Base-by-base conservation (phyloP, 1,140 invertebrate species). In the Anastrepha ludens region DNA sequence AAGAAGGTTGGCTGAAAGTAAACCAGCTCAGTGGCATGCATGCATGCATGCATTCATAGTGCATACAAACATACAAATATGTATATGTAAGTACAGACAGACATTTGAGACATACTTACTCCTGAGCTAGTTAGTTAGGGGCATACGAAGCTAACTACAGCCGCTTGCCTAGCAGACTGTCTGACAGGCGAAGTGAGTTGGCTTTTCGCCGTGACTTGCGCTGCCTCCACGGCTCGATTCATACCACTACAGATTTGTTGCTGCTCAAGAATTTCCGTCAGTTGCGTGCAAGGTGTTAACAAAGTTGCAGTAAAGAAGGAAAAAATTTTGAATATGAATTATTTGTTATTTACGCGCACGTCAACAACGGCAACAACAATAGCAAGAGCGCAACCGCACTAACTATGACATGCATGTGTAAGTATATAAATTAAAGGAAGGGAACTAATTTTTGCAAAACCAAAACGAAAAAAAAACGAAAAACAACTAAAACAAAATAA, bases 261-360 rank as follows among this genome's bases (percentile, higher is more conserved):
- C 47, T 20, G 47, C 20, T 81, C 74, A 81, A 81, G 74, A 20
- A 20, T 81, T 55, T 41, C 2, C 50, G 47, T 55, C 74, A 58
- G 74, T 81, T 81, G 74, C 74, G 74, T 81, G 74, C 47, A 55
- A 81, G 47, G 74, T 81, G 74, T 81, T 81, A 81, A 81, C 74
- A 81, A 81, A 81, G 74, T 81, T 81, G 74, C 47, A 1, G 44
- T 9, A 50, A 81, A 55, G 17, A 17, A 55, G 13, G 47, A 81
- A 55, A 29, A 81, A n/a, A n/a, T 44, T 81, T 9, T 81, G 47
- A 81, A 81, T 81, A 81, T 50, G 74, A 81, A 81, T 81, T 55
- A 81, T 55, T 55, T 55, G 74, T 81, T 81, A 20, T 17, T 58
- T 11, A n/a, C 74, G 74, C 74, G 17, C 74, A 78, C 47, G 74